phyloP scores from a whole-genome alignment of 2,888 invertebrate species.

The Cryptophagus acutangulus region DNA sequence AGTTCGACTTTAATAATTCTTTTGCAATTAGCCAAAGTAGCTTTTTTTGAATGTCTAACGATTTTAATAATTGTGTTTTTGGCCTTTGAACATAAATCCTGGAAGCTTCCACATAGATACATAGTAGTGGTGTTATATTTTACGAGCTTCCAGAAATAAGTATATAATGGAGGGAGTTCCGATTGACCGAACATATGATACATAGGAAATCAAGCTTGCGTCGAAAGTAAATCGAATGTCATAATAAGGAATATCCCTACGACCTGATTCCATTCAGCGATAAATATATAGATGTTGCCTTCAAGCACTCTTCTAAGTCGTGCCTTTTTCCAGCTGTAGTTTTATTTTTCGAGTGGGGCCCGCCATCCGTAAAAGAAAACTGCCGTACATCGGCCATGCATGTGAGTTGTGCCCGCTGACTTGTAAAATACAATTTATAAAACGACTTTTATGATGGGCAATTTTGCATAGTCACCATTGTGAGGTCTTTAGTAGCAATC shows the following conservation, averaged over 20 bases:
- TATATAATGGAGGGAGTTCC: slow-evolving; percentile 4
- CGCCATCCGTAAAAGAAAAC: slow-evolving; percentile 9
- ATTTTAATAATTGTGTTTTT: no score
- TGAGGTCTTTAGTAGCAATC: no score
- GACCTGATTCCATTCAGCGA: slow-evolving; percentile 20
- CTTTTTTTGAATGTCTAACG: no score
- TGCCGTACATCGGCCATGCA: slow-evolving; percentile 15
- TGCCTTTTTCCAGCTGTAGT: slow-evolving; percentile 9
- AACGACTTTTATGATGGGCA: slow-evolving; percentile 27
- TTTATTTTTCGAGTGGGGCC: slow-evolving; percentile 7
- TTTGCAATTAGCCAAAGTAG: no score
- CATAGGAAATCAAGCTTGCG: slow-evolving; percentile 8
- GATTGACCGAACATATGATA: slow-evolving; percentile 10
- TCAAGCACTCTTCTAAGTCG: slow-evolving; percentile 9
- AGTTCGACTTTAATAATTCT: no score
- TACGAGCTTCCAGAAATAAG: no score
- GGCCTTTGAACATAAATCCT: slow-evolving; percentile 8
- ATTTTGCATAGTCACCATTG: slow-evolving; percentile 22
- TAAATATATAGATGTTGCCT: slow-evolving; percentile 22
- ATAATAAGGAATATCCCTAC: slow-evolving; percentile 20
- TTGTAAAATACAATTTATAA: slow-evolving; percentile 29
- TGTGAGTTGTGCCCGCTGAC: slow-evolving; percentile 24
- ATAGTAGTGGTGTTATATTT: no score
- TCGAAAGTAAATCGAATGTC: slow-evolving; percentile 21
- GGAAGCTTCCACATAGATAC: no score